Evolutionary conservation across 2,113 vertebrate genomes (phyloP).

Genomic region (Maccullochella peelii): DNA sequence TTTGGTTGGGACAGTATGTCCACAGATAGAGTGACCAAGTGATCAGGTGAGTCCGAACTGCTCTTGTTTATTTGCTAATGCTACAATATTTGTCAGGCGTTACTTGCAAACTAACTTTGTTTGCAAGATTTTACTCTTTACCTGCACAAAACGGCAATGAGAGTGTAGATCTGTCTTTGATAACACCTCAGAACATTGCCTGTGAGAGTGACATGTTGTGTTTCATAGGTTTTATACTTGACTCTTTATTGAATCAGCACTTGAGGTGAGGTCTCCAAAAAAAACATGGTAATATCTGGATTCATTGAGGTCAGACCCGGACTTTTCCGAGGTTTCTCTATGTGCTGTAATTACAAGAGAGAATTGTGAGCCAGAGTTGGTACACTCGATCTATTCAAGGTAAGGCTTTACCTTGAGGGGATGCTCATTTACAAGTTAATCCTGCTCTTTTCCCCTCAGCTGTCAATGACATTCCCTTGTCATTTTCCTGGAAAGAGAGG

Average conservation of each 20-base stretch:
- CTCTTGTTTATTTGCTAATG: constrained; percentile 37
- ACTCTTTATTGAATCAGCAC: background rate
- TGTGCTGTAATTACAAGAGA: background rate
- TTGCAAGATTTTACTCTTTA: constrained; percentile 8
- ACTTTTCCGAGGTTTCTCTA: background rate
- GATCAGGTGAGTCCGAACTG: constrained; percentile 72
- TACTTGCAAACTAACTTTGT: constrained; percentile 36
- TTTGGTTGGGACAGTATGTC: constrained; percentile 76
- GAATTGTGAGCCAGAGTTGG: constrained; percentile 8
- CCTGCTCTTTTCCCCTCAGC: constrained; percentile 33
- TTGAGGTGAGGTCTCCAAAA: background rate
- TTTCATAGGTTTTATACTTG: constrained; percentile 9
- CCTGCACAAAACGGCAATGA: rapidly evolving
- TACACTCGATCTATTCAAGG: constrained; percentile 6
- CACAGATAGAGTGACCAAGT: constrained; percentile 72
- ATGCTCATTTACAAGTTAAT: constrained; percentile 30
- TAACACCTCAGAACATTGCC: background rate
- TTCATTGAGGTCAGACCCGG: background rate
- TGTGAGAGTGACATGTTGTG: background rate
- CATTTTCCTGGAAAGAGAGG: constrained; percentile 20
- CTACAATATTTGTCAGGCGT: background rate
- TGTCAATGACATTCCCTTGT: background rate
- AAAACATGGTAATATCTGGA: background rate
- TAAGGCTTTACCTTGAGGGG: constrained; percentile 5
- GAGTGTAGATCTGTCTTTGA: background rate